A percentile compares a stretch with the other conserved stretches of the same genome.
These are phyloP conservation scores for Aegypius monachus DNA, from an alignment of 2,113 vertebrate genomes.

Conservation along the genomic window DNA sequence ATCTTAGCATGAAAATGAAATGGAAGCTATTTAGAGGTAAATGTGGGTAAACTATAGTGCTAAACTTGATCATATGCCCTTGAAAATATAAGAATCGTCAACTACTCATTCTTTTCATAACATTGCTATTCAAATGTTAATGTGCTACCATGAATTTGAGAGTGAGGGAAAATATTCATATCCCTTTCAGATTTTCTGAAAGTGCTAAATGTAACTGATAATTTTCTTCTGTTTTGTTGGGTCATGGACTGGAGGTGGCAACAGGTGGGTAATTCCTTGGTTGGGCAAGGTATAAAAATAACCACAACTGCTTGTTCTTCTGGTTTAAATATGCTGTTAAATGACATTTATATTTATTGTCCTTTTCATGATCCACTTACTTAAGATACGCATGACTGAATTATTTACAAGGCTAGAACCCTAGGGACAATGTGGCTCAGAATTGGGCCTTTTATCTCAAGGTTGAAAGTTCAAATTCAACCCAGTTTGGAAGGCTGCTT, in stretches of 20 bases:
- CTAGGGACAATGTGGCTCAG: background rate
- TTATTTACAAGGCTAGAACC: background rate
- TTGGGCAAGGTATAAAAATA: background rate
- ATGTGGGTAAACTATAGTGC: background rate
- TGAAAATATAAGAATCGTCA: background rate
- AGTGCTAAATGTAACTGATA: background rate
- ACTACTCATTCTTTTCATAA: background rate
- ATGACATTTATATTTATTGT: background rate
- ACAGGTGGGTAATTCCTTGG: background rate
- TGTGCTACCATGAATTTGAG: background rate
- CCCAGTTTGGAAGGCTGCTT: background rate
- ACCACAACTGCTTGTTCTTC: background rate
- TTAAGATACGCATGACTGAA: background rate
- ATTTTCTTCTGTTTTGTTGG: background rate
- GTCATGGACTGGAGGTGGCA: background rate
- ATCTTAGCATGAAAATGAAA: background rate
- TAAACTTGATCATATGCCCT: background rate
- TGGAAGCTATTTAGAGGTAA: background rate
- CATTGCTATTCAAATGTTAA: background rate
- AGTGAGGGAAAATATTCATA: background rate
- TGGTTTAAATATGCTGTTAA: background rate
- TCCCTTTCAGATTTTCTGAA: background rate
- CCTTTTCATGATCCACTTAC: background rate
- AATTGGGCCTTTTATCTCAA: background rate
- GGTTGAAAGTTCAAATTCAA: background rate